Base-by-base conservation (phyloP, 2,113 vertebrate species). In the Puffinus mauretanicus region DNA sequence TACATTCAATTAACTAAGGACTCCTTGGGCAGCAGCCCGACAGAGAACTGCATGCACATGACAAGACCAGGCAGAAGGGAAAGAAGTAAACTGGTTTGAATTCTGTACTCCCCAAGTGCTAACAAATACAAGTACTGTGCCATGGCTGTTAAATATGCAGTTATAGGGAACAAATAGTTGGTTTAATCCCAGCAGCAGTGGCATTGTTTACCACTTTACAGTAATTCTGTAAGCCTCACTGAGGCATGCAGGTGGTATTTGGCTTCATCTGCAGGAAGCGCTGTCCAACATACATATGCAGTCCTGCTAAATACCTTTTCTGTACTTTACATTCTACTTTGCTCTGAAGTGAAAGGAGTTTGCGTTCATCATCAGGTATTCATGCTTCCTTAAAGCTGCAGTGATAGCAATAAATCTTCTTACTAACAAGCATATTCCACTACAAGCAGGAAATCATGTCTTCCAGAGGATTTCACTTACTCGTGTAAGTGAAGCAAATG, bases 1-100 rank as follows among this genome's bases (percentile, higher is more conserved):
- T 97, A 96, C 95, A 86, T 77, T 93, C 93, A 98, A 98, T 98
- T 98, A 98, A 98, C 97, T 97, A 97, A 98, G 93, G 62, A 86
- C 94, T 97, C 70, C 64, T 88, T 96, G 97, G 98, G 97, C 97
- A 97, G 58, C 38, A 93, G 90, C 76, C 97, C 96, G 98, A 66
- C 20, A 60, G 38, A 82, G 89, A 82, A 44, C 83, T 86, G 47
- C 61, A 77, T 86, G 47, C 64, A 75, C 47, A 30, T 52, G 61
- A 85, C 55, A 81, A 67, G 55, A 36, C 49, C 26, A 77, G 25
- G 75, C 29, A 82, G 61, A 80, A 82, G 22, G 47, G 40, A 94
- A 51, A 17, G 29, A 61, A 34, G 30, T 25, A 62, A 94, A 80
- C 30, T 76, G 52, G 16, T 58, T 76, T 73, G 49, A 96, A 83